Conservation (phyloP, 1,140 invertebrate genomes). For the Babylonia areolata region DNA sequence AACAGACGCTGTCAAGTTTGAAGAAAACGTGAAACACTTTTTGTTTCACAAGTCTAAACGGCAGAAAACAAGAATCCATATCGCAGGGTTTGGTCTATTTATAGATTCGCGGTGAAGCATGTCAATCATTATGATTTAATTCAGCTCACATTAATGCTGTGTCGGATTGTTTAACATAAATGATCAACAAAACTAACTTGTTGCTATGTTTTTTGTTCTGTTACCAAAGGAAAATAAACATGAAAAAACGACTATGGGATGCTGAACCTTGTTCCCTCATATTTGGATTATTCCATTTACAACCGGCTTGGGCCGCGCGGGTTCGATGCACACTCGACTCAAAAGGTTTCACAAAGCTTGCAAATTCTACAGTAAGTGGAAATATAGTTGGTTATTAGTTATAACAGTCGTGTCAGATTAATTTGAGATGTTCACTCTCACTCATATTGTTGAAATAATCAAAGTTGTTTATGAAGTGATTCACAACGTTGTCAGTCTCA, state of each 20-base stretch:
- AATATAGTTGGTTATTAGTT: neutral
- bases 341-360: constrained; percentile 1
- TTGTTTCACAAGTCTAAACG: neutral
- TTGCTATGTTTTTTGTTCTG: neutral
- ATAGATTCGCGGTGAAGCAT: constrained; percentile 1
- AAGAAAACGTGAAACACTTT: neutral
- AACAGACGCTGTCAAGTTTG: neutral
- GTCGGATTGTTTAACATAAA: neutral
- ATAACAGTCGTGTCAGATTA: neutral
- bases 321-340: neutral
- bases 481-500: too few relatives aligned
- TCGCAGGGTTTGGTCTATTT: constrained; percentile 9
- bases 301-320: neutral
- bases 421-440: too few relatives aligned
- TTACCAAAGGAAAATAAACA: neutral
- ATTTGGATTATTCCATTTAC: constrained; percentile 14
- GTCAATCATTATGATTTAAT: neutral
- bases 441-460: too few relatives aligned
- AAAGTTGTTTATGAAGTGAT: neutral
- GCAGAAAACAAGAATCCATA: constrained; percentile 2
- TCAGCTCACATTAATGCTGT: neutral
- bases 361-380: neutral
- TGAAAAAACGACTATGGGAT: neutral
- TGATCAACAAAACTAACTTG: neutral
- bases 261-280: neutral